Base-by-base conservation (phyloP, 2,113 vertebrate species). In the Planiliza haematocheilus region DNA sequence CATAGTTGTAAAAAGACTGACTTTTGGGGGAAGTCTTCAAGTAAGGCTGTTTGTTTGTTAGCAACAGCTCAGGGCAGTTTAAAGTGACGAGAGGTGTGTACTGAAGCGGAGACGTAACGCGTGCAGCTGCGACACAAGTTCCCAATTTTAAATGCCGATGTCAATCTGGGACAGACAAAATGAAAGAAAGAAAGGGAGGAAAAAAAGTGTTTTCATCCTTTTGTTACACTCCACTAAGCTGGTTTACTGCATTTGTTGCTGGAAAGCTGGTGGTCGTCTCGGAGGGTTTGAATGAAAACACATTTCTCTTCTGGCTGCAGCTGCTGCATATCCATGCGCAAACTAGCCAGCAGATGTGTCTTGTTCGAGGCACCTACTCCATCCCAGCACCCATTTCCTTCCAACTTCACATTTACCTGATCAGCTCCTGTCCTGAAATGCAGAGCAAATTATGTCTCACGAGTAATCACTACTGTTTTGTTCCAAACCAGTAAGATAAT, bases 291-390 rank as follows among this genome's bases (percentile, higher is more conserved):
- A 66, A 74, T 81, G 77, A 84, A 85, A 89, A 83, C 74, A 79
- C 51, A 70, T 73, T 81, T 76, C 70, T 82, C 63, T 77, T 39
- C 60, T 58, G 70, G 79, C 83, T 84, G 34, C 89, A 88, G 88
- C 90, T 90, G 91, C 83, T 55, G 75, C 50, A 71, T 74, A 82
- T 84, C 78, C 86, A 61, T 76, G 64, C 83, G 83, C 87, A 91
- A 90, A 90, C 89, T 30, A 91, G 62, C 52, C 89, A 82, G 73
- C 89, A 92, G 84, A 90, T 87, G 90, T 52, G 77, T 80, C 82
- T 66, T 53, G 34, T 74, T 86, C 81, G 78, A 30, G 24, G 24
- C 48, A 77, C 70, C 61, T 76, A 14, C 74, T 82, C 67, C 75
- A 67, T 79, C 77, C 56, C 68, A 8, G 42, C 14, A 7, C 43